Evolutionary conservation across 2,888 invertebrate species (phyloP), one percentile per base, ranked within the genome.

Genomic region (Euzophera pinguis): DNA sequence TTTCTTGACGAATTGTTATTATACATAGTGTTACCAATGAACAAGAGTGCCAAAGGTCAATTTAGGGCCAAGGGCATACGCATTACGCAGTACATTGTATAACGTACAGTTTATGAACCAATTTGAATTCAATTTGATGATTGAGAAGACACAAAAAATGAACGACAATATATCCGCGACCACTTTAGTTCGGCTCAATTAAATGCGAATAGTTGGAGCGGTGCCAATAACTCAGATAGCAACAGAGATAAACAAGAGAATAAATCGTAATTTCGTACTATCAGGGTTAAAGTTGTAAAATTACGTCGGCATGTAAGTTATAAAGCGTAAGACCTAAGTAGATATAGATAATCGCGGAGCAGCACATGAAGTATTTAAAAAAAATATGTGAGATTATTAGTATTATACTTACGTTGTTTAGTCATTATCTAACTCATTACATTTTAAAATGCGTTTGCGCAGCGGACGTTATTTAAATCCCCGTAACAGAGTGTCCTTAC

Each of bases 131-230:
- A 49, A 39, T 50, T 50, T 32, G 49, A 32, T 50, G 39, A 50
- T 39, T 39, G 41, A 38, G 39, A 39, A 50, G 14, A 41, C 14
- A n/a, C 27, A 16, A 1, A 12, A 50, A 49, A 49, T 32, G 32
- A 29, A 35, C 37, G 43, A 41, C 32, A 29, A 17, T 39, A 38
- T 50, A 39, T 50, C 39, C 27, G 27, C 27, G 10, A 38, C 48
- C 41, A 50, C 49, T 41, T 39, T 41, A 12, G 39, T 32, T 14
- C 9, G 27, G 39, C 69, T 61, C 61, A 61, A 65, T 68, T 64
- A 68, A 73, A 73, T 60, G 59, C 58, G 71, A 75, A 73, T 70
- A 63, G 55, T 77, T 84, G 84, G 82, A 66, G 17, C 6, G 7
- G 32, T 13, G 81, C 84, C 84, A 82, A 65, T 27, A 61, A 47